Evolutionary conservation across 37 sponge, comb jelly and placozoan species (phyloP).

Genomic region (Cliona cf. orientalis): DNA sequence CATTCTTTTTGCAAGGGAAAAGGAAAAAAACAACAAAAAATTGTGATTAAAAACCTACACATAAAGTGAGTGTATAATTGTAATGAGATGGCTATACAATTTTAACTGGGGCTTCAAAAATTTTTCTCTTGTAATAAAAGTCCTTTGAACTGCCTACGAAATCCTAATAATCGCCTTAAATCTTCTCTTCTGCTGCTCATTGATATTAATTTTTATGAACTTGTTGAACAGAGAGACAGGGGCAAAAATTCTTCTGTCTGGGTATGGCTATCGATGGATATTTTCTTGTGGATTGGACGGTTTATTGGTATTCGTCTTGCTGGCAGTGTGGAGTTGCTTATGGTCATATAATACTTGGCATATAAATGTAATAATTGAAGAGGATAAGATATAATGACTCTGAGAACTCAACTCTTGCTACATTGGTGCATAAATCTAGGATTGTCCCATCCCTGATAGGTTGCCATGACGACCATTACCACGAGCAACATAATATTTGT

Average conservation of each 20-base stretch:
- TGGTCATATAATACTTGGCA: too few relatives aligned
- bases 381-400: too few relatives aligned
- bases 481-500: too few relatives aligned
- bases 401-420: too few relatives aligned
- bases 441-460: constrained; percentile 5
- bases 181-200: constrained; percentile 47
- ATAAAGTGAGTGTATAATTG: too few relatives aligned
- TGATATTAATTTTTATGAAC: constrained; percentile 72
- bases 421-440: constrained; percentile 25
- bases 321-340: too few relatives aligned
- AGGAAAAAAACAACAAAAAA: too few relatives aligned
- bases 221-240: constrained; percentile 67
- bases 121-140: neutral
- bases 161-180: constrained; percentile 32
- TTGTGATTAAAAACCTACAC: too few relatives aligned
- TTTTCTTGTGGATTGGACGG: constrained; percentile 30
- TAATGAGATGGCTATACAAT: too few relatives aligned
- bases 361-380: too few relatives aligned
- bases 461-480: neutral
- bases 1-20: too few relatives aligned
- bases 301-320: constrained; percentile 26
- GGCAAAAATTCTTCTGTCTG: constrained; percentile 81
- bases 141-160: constrained; percentile 35
- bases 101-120: constrained; percentile 13
- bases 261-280: constrained; percentile 50